Evolutionary conservation across 2,113 vertebrate genomes (phyloP).

Genomic region (Pelmatolapia mariae): DNA sequence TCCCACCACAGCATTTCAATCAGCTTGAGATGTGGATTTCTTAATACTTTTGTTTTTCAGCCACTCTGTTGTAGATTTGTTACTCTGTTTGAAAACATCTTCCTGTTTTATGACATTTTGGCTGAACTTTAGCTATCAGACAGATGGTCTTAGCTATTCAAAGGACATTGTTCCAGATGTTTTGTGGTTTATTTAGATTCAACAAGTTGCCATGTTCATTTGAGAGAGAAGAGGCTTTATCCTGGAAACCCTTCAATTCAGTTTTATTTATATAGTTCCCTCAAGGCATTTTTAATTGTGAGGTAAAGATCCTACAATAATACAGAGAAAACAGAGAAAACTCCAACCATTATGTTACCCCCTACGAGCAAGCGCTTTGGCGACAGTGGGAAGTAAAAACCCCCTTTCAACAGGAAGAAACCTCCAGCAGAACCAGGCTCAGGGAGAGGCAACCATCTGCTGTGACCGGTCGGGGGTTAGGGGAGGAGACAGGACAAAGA

Average conservation of each 20-base stretch:
- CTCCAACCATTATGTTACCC: not conserved
- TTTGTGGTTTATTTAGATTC: not conserved
- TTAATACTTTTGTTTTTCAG: not conserved
- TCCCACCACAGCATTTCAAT: not conserved
- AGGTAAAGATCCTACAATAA: not conserved
- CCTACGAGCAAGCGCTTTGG: not conserved
- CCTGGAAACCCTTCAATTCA: not conserved
- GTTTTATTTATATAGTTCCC: not conserved
- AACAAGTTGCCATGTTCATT: not conserved
- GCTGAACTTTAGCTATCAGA: not conserved
- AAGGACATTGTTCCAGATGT: not conserved
- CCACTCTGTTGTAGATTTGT: not conserved
- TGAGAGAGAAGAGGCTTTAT: not conserved
- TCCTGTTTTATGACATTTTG: not conserved
- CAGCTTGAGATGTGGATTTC: not conserved
- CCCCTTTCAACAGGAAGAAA: not conserved
- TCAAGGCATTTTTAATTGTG: not conserved
- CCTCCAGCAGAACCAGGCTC: not conserved
- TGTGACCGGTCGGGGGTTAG: not conserved
- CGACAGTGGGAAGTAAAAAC: not conserved
- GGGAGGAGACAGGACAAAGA: not conserved
- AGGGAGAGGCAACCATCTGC: not conserved
- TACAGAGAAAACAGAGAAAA: not conserved
- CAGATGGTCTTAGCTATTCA: not conserved
- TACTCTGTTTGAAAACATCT: not conserved